Conservation (phyloP, 1,140 invertebrate genomes). For the Calephelis nemesis region DNA sequence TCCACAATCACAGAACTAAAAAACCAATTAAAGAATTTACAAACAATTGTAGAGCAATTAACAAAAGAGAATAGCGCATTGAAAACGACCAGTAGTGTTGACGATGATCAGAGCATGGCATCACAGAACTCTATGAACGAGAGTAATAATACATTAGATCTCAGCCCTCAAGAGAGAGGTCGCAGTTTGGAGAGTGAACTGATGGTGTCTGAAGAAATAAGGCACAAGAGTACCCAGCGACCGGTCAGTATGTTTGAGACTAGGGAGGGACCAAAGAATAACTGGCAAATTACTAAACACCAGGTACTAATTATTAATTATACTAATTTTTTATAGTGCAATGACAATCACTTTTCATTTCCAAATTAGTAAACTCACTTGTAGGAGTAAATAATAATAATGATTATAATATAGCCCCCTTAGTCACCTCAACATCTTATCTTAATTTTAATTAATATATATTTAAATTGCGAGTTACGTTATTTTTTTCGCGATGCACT, state of each 20-base stretch:
- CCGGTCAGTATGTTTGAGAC: slow-evolving; percentile 93
- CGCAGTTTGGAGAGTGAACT: slow-evolving; percentile 62
- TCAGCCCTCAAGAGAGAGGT: slow-evolving; percentile 50
- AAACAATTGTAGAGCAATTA: slow-evolving; percentile 83
- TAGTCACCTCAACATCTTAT: too few species aligned
- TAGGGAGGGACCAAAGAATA: slow-evolving; percentile 84
- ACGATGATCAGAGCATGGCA: slow-evolving; percentile 60
- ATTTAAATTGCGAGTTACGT: too few species aligned
- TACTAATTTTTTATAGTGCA: slow-evolving; percentile 46
- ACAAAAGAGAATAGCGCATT: slow-evolving; percentile 85
- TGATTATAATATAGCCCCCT: too few species aligned
- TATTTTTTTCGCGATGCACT: too few species aligned
- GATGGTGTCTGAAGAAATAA: slow-evolving; percentile 35
- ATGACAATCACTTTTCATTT: slow-evolving; percentile 12
- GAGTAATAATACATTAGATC: slow-evolving; percentile 54
- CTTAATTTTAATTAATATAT: too few species aligned
- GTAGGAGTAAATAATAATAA: too few species aligned
- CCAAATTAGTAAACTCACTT: too few species aligned
- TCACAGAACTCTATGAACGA: slow-evolving; percentile 55
- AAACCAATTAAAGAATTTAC: slow-evolving; percentile 81
- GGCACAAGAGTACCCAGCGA: slow-evolving; percentile 79
- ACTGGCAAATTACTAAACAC: slow-evolving; percentile 84
- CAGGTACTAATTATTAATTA: slow-evolving; percentile 81
- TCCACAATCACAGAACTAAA: slow-evolving; percentile 81
- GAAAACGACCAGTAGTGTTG: slow-evolving; percentile 71